Evolutionary conservation across 1,140 invertebrate species (phyloP).

Genomic region (Bombus fervidus): DNA sequence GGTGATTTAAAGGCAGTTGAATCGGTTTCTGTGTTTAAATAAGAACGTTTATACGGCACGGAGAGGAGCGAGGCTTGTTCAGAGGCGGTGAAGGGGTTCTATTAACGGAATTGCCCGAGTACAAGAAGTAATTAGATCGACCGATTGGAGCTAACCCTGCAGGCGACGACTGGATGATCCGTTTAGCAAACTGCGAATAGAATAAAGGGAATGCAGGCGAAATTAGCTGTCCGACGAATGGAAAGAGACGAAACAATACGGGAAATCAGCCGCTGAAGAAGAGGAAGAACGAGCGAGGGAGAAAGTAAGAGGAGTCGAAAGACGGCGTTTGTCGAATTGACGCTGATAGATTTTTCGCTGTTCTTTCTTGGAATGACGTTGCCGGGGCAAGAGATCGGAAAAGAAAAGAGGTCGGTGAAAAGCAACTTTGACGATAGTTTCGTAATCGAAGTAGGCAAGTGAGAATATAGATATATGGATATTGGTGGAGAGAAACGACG

Average conservation of each 20-base stretch:
- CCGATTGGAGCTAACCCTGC: conserved; percentile 3
- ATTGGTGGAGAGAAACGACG: not conserved
- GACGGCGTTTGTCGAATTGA: not conserved
- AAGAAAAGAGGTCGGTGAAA: not conserved
- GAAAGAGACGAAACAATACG: conserved; percentile 2
- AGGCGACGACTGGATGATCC: not conserved
- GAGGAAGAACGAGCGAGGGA: too few species aligned
- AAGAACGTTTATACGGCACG: not conserved
- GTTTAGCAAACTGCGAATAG: not conserved
- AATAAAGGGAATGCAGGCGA: not conserved
- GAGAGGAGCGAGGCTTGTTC: not conserved
- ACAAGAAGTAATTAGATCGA: conserved; percentile 16
- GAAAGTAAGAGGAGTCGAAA: not conserved
- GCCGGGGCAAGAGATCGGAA: not conserved
- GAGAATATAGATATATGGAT: not conserved
- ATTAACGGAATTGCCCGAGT: conserved; percentile 2
- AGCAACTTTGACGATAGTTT: not conserved
- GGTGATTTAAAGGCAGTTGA: not conserved
- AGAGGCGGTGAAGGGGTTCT: not conserved
- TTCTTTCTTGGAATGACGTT: too few species aligned
- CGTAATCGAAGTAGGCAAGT: not conserved
- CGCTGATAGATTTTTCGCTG: not conserved
- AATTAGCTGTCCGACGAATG: not conserved
- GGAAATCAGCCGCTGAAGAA: not conserved
- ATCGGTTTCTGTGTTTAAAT: not conserved